These are phyloP conservation scores for Aurelia sp. DNA, from an alignment of 30 jellyfish, hydroid and myxozoan genomes.

Conservation along the genomic window DNA sequence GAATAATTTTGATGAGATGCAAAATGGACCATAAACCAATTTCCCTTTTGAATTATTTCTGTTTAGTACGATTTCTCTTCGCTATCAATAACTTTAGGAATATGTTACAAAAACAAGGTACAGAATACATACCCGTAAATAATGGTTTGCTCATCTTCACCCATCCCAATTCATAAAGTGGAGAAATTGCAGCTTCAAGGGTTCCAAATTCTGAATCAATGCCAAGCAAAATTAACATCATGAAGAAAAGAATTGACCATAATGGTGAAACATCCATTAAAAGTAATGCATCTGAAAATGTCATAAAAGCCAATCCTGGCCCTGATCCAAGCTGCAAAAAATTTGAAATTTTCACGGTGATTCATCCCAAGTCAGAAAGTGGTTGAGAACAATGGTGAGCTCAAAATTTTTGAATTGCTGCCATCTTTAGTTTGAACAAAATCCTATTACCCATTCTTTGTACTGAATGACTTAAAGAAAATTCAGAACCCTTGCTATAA, in stretches of 20 bases:
- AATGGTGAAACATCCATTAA: slow-evolving; percentile 91
- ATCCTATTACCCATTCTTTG: too few relatives aligned
- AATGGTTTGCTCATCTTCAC: slow-evolving; percentile 73
- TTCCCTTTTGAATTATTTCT: not conserved
- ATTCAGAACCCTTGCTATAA: too few relatives aligned
- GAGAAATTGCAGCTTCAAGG: slow-evolving; percentile 92
- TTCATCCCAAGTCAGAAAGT: too few relatives aligned
- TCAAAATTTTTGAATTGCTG: too few relatives aligned
- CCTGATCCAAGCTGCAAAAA: slow-evolving; percentile 80
- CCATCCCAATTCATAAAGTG: slow-evolving; percentile 84
- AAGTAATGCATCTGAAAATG: slow-evolving; percentile 87
- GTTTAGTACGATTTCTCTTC: too few relatives aligned
- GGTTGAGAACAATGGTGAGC: too few relatives aligned
- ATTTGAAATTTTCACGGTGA: too few relatives aligned
- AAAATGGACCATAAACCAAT: not conserved
- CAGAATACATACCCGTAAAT: slow-evolving; percentile 72
- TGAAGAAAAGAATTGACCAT: slow-evolving; percentile 86
- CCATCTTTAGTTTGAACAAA: too few relatives aligned
- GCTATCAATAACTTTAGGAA: too few relatives aligned
- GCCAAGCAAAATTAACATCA: slow-evolving; percentile 88
- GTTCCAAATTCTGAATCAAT: slow-evolving; percentile 96
- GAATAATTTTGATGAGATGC: not conserved
- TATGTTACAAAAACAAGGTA: too few relatives aligned
- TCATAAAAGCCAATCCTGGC: slow-evolving; percentile 95
- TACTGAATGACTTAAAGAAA: too few relatives aligned